phyloP scores from a whole-genome alignment of 1,140 invertebrate species.

The Nasonia vitripennis region DNA sequence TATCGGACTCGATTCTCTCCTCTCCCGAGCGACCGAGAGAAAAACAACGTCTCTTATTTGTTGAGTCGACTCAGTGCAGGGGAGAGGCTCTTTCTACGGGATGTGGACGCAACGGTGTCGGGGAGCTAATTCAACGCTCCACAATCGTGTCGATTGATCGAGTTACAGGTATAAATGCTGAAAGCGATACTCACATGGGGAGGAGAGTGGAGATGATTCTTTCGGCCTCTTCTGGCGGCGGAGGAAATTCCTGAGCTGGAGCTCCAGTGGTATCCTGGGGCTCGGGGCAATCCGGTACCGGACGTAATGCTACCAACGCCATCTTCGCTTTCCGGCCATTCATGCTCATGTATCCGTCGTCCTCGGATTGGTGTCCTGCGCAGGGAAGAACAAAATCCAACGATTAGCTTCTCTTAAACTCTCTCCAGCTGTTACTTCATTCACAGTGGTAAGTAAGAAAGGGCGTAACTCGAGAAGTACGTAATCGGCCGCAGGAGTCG shows the following conservation, averaged over 20 bases:
- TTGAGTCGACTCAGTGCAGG: no score
- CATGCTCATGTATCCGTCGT: slow-evolving; percentile 93
- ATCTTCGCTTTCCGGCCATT: slow-evolving; percentile 87
- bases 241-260: slow-evolving; percentile 78
- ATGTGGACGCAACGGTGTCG: neutral
- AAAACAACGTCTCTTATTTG: neutral
- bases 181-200: slow-evolving; percentile 78
- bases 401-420: neutral
- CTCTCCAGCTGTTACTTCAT: no score
- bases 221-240: slow-evolving; percentile 84
- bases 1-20: neutral
- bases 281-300: slow-evolving; percentile 78
- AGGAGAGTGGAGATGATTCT: slow-evolving; percentile 83
- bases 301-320: slow-evolving; percentile 80
- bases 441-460: no score
- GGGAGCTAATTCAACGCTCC: slow-evolving; percentile 3
- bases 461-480: no score
- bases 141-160: neutral
- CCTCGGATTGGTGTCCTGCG: slow-evolving; percentile 85
- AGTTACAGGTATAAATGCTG: slow-evolving; percentile 9
- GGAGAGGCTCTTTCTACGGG: no score
- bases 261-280: slow-evolving; percentile 77
- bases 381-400: neutral
- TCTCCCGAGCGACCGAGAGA: neutral
- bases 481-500: neutral